Evolutionary conservation across 2,113 vertebrate genomes (phyloP).

Genomic region (Lophotis ruficrista): DNA sequence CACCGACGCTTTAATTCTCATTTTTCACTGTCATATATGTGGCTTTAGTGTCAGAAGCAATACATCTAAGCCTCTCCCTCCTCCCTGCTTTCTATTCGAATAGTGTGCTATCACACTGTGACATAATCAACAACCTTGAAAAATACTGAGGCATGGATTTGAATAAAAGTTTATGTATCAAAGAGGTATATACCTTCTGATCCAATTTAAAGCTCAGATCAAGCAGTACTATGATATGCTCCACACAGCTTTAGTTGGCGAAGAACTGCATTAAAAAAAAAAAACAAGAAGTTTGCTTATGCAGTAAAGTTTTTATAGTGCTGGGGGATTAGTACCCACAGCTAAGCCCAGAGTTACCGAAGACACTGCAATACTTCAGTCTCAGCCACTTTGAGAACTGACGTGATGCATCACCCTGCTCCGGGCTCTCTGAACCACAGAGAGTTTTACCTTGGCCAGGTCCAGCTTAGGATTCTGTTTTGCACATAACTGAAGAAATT

Average conservation of each 20-base stretch:
- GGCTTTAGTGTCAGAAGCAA: slow-evolving; percentile 46
- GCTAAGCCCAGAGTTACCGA: background rate
- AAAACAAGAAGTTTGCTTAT: background rate
- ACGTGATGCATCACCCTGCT: background rate
- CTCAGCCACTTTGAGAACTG: background rate
- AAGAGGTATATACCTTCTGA: background rate
- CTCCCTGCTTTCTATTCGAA: background rate
- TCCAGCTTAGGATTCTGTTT: background rate
- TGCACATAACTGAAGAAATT: background rate
- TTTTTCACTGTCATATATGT: slow-evolving; percentile 54
- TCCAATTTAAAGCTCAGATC: slow-evolving; percentile 7
- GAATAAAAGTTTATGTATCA: background rate
- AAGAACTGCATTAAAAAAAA: background rate
- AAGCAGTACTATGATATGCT: background rate
- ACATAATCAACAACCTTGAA: slow-evolving; percentile 46
- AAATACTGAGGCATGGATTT: background rate
- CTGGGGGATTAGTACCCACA: background rate
- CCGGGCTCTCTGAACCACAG: background rate
- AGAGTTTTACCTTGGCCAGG: background rate
- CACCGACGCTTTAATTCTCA: background rate
- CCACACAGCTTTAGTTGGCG: background rate
- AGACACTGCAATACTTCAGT: background rate
- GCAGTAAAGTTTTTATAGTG: background rate
- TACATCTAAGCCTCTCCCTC: background rate
- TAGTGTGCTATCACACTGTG: background rate